Base-by-base conservation (phyloP, 1,140 invertebrate species). In the Panagrolaimus sp. region DNA sequence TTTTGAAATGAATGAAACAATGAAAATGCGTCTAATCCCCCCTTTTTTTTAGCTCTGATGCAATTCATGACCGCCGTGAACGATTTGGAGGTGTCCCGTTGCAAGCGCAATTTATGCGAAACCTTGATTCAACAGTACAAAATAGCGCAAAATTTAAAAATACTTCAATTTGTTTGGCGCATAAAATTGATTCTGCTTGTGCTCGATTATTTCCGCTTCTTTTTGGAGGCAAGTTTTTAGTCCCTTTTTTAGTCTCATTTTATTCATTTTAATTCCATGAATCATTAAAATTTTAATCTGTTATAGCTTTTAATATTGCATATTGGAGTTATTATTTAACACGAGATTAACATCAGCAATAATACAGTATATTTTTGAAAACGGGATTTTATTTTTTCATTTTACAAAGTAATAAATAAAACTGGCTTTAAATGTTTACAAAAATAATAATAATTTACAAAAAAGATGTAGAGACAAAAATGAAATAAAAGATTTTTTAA, bases 281-380 rank as follows among this genome's bases (percentile, higher is more conserved):
- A 24, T n/a, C 38, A 24, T 38, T 7, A 17, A 65, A 67, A 15
- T 69, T 21, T 15, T 17, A 48, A 17, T 45, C 8, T 24, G 7
- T 76, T 76, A 69, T 10, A 76, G 75, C 43, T 21, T 76, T 76
- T 62, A 76, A 76, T 48, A 65, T 76, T 15, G 68, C 47, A 17
- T 76, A 76, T 26, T 76, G 75, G 75, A 69, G 55, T 17, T 76
- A 76, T 55, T 76, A 76, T 58, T 70, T 76, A 64, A 73, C 73
- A 15, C 63, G 74, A 67, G 52, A 58, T 14, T 58, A 28, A 58
- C 15, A 58, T 52, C 26, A 38, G 7, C 32, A 38, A 7, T 7
- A 38, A 38, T 38, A 38, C 32, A 38, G 32, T 7, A 38, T 38
- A 38, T 4, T 4, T 4, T 4, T 4, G 2, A 7, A 7, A 38